Conservation (phyloP, 2,888 invertebrate species). For the Harpagoxenus sublaevis region DNA sequence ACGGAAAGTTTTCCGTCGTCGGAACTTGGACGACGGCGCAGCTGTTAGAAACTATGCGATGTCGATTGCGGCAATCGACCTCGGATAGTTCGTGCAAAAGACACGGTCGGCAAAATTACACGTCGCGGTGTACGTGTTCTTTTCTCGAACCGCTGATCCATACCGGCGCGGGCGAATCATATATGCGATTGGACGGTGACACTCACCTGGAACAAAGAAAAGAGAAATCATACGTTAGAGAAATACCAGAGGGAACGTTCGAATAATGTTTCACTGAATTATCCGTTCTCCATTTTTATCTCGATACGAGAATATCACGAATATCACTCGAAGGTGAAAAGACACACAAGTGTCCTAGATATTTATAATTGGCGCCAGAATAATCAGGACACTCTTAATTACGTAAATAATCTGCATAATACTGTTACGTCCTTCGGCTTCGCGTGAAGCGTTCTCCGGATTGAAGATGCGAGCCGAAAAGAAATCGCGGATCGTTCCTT, state of each 20-base stretch:
- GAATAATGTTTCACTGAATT: slow-evolving; percentile 59
- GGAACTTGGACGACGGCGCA: slow-evolving; percentile 34
- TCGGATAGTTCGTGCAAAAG: slow-evolving; percentile 34
- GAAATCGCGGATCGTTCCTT: no score
- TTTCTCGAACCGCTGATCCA: slow-evolving; percentile 54
- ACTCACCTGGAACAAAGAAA: slow-evolving; percentile 80
- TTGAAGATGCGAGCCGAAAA: no score
- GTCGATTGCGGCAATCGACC: slow-evolving; percentile 41
- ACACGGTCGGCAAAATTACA: slow-evolving; percentile 48
- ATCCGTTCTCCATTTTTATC: slow-evolving; percentile 22
- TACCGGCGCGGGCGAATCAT: slow-evolving; percentile 28
- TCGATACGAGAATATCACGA: background rate
- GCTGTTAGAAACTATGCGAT: slow-evolving; percentile 38
- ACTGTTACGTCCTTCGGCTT: no score
- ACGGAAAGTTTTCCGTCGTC: slow-evolving; percentile 43
- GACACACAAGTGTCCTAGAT: background rate
- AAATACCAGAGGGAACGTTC: slow-evolving; percentile 36
- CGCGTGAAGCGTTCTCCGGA: no score
- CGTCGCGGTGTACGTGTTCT: slow-evolving; percentile 42
- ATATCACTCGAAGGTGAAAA: background rate
- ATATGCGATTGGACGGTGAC: slow-evolving; percentile 53
- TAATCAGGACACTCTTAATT: background rate
- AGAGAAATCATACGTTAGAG: slow-evolving; percentile 54
- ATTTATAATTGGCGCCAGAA: background rate
- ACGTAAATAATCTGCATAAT: background rate